Conservation (phyloP, 2,113 vertebrate species). For the Saguinus midas region DNA sequence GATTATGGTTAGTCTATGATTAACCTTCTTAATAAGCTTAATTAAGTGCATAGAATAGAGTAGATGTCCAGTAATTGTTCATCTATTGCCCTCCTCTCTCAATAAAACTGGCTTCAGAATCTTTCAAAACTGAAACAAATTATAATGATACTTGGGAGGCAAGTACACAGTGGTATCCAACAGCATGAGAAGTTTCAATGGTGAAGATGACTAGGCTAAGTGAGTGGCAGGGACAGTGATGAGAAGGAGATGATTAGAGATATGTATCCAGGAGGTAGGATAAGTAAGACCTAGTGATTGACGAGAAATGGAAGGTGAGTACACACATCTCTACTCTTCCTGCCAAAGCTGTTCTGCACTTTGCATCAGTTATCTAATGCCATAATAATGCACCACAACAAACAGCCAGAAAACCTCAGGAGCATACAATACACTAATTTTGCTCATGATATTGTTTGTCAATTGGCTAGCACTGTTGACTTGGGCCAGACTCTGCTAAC, state of each 20-base stretch:
- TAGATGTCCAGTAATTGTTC: not conserved
- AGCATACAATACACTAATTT: not conserved
- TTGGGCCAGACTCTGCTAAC: not conserved
- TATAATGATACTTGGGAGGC: not conserved
- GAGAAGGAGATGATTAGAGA: not conserved
- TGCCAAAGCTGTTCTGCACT: not conserved
- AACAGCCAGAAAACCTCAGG: not conserved
- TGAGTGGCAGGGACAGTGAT: not conserved
- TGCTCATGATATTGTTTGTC: not conserved
- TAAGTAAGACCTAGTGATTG: not conserved
- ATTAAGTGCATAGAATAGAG: not conserved
- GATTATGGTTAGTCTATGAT: not conserved
- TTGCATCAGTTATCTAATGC: not conserved
- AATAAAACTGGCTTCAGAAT: not conserved
- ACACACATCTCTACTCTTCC: not conserved
- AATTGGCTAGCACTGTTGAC: not conserved
- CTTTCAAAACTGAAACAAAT: not conserved
- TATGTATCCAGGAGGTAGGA: not conserved
- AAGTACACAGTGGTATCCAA: not conserved
- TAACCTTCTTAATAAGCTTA: not conserved
- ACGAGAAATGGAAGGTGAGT: not conserved
- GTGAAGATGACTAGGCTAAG: not conserved
- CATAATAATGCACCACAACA: not conserved
- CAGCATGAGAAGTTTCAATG: not conserved
- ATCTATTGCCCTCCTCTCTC: not conserved